Percentiles rank a stretch among this genome's conserved stretches.
Evolutionary conservation across 2,888 invertebrate genomes (phyloP).

Genomic region (Orgyia antiqua): DNA sequence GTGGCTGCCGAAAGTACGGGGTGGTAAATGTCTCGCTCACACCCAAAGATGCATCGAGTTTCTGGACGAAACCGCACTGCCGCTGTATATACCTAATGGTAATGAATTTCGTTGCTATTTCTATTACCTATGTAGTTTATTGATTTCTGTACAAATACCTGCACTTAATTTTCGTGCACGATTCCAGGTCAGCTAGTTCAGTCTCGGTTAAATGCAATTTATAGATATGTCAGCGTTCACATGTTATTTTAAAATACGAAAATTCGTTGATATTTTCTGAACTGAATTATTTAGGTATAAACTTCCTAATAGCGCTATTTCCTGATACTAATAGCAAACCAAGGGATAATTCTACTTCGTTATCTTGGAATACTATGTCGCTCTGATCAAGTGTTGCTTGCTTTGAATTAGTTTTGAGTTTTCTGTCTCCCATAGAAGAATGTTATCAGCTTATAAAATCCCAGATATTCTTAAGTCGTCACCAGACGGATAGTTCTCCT

Average conservation of each 20-base stretch:
- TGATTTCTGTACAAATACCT: constrained; percentile 16
- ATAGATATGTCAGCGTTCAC: neutral
- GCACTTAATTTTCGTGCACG: neutral
- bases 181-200: neutral
- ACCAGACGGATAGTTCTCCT: neutral
- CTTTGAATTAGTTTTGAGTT: no score
- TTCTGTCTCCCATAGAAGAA: no score
- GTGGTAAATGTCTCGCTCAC: constrained; percentile 58
- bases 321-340: no score
- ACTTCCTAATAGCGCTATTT: no score
- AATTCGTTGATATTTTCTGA: no score
- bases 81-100: constrained; percentile 58
- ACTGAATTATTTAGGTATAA: no score
- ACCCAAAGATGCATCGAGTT: constrained; percentile 71
- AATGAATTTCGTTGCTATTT: constrained; percentile 65
- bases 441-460: no score
- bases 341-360: no score
- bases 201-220: neutral
- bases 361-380: no score
- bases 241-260: neutral
- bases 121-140: constrained; percentile 23
- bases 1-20: constrained; percentile 56
- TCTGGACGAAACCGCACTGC: constrained; percentile 71
- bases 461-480: no score
- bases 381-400: no score